These are phyloP conservation scores for Pseudochromis fuscus DNA, from an alignment of 2,797 vertebrate genomes.

Conservation along the genomic window DNA sequence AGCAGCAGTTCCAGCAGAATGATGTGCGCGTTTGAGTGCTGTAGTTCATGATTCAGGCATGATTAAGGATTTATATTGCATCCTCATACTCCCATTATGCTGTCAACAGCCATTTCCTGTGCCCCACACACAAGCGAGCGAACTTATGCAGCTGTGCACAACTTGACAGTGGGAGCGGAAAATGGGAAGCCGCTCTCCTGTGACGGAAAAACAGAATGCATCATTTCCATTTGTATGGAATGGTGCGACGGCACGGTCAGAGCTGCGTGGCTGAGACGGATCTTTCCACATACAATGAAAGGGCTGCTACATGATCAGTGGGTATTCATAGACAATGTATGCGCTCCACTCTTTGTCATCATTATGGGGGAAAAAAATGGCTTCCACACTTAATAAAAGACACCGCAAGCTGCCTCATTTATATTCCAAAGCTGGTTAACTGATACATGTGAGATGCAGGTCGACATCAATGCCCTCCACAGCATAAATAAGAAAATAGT, in stretches of 20 bases:
- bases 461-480: neutral
- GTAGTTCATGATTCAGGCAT: conserved; percentile 81
- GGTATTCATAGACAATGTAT: conserved; percentile 67
- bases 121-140: conserved; percentile 65
- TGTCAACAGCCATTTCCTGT: conserved; percentile 81
- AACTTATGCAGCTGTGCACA: conserved; percentile 80
- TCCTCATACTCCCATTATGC: conserved; percentile 80
- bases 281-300: conserved; percentile 61
- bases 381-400: conserved; percentile 34
- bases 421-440: conserved; percentile 24
- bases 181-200: conserved; percentile 80
- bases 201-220: conserved; percentile 83
- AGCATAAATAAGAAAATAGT: neutral
- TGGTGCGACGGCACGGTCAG: conserved; percentile 59
- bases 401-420: conserved; percentile 16
- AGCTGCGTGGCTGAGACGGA: conserved; percentile 55
- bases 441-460: conserved; percentile 1
- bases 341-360: conserved; percentile 37
- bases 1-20: conserved; percentile 53
- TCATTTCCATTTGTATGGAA: conserved; percentile 82
- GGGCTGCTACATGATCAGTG: conserved; percentile 61
- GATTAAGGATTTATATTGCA: conserved; percentile 83
- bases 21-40: conserved; percentile 71
- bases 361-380: conserved; percentile 25
- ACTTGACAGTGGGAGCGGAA: conserved; percentile 80